Evolutionary conservation across 2,888 invertebrate species (phyloP).

Genomic region (Candidula unifasciata): DNA sequence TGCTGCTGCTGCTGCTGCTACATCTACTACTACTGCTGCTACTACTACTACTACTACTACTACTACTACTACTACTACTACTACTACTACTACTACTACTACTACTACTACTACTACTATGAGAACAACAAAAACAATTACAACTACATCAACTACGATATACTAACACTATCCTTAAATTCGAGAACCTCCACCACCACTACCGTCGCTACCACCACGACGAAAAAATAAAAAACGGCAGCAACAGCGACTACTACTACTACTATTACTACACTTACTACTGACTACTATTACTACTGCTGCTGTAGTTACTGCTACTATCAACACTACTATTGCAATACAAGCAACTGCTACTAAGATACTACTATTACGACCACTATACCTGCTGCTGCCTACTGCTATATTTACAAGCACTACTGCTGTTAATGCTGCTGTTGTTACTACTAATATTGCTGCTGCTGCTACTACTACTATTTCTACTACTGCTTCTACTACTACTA

Average conservation of each 20-base stretch:
- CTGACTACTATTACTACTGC: conserved; percentile 38
- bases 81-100: conserved; percentile 37
- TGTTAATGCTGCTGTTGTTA: background rate
- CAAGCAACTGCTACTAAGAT: too few relatives aligned
- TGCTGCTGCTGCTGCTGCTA: background rate
- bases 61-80: conserved; percentile 29
- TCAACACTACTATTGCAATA: background rate
- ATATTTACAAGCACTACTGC: background rate
- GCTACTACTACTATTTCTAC: conserved; percentile 15
- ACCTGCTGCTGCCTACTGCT: too few relatives aligned
- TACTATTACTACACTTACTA: conserved; percentile 29
- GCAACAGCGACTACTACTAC: conserved; percentile 13
- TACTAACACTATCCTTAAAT: too few relatives aligned
- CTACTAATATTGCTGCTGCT: conserved; percentile 23
- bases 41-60: conserved; percentile 17
- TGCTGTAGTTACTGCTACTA: background rate
- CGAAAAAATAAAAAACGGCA: too few relatives aligned
- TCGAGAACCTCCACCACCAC: conserved; percentile 7
- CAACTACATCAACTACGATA: conserved; percentile 3
- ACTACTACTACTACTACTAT: conserved; percentile 36
- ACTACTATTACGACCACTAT: too few relatives aligned
- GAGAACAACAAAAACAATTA: background rate
- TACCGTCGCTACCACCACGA: conserved; percentile 14
- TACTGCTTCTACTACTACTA: background rate
- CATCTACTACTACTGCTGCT: conserved; percentile 6